These are phyloP conservation scores for Gavia stellata DNA, from an alignment of 2,113 vertebrate genomes.

Conservation along the genomic window DNA sequence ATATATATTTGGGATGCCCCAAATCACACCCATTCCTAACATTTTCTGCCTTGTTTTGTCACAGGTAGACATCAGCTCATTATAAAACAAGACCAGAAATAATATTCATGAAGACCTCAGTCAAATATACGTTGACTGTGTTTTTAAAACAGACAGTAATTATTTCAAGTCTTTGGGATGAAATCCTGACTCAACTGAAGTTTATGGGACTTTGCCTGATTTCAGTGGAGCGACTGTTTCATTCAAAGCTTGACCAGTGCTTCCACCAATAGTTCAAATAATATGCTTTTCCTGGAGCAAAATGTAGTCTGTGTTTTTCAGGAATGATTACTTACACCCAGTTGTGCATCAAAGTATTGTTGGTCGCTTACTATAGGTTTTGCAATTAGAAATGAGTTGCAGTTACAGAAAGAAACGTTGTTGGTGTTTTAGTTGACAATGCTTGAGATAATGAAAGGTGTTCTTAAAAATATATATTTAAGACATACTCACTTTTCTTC, in stretches of 20 bases:
- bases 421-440: not conserved
- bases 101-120: not conserved
- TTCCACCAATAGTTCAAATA: not conserved
- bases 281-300: not conserved
- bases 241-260: not conserved
- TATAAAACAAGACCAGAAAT: not conserved
- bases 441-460: not conserved
- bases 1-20: not conserved
- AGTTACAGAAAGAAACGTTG: not conserved
- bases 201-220: not conserved
- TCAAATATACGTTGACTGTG: not conserved
- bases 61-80: not conserved
- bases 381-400: not conserved
- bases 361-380: not conserved
- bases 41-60: not conserved
- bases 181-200: not conserved
- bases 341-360: not conserved
- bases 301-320: not conserved
- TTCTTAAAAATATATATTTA: not conserved
- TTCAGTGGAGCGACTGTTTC: not conserved
- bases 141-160: not conserved
- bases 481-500: not conserved
- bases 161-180: not conserved
- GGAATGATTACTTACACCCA: not conserved
- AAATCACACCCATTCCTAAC: not conserved